Percentiles rank a stretch among this genome's conserved stretches.
Evolutionary conservation across 2,113 vertebrate genomes (phyloP).

Genomic region (Platysternon megacephalum): DNA sequence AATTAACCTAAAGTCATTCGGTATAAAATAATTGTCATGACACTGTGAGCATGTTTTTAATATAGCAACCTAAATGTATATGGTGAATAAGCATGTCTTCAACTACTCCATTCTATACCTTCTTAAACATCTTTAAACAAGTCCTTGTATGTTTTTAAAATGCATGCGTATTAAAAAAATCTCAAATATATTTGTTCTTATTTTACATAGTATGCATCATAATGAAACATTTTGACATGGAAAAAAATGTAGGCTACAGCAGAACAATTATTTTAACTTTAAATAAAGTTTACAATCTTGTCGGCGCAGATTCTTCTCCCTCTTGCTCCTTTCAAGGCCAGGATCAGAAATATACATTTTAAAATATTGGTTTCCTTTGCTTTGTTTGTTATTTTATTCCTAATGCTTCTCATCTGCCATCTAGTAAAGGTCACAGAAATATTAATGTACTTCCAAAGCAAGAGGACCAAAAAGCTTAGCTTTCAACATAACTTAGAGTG

Average conservation of each 20-base stretch:
- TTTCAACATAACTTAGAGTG: slow-evolving; percentile 73
- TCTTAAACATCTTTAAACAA: neutral
- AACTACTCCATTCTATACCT: neutral
- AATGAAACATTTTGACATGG: slow-evolving; percentile 5
- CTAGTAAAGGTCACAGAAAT: slow-evolving; percentile 82
- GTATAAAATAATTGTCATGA: slow-evolving; percentile 20
- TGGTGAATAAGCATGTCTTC: neutral
- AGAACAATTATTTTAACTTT: slow-evolving; percentile 30
- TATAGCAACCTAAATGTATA: neutral
- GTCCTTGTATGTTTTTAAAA: neutral
- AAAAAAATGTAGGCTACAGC: neutral
- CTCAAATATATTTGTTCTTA: neutral
- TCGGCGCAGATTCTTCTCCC: slow-evolving; percentile 36
- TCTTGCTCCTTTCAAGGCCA: slow-evolving; percentile 36
- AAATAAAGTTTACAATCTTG: slow-evolving; percentile 42
- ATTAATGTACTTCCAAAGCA: slow-evolving; percentile 76
- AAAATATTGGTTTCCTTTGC: slow-evolving; percentile 53
- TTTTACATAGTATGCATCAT: neutral
- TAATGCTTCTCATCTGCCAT: slow-evolving; percentile 71
- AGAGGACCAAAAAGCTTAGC: slow-evolving; percentile 74
- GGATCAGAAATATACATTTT: slow-evolving; percentile 28
- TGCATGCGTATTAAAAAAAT: neutral
- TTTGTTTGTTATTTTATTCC: slow-evolving; percentile 74
- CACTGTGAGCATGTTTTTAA: neutral
- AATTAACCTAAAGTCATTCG: neutral